Conservation (phyloP, 2,888 invertebrate species). For the Bembecia ichneumoniformis region DNA sequence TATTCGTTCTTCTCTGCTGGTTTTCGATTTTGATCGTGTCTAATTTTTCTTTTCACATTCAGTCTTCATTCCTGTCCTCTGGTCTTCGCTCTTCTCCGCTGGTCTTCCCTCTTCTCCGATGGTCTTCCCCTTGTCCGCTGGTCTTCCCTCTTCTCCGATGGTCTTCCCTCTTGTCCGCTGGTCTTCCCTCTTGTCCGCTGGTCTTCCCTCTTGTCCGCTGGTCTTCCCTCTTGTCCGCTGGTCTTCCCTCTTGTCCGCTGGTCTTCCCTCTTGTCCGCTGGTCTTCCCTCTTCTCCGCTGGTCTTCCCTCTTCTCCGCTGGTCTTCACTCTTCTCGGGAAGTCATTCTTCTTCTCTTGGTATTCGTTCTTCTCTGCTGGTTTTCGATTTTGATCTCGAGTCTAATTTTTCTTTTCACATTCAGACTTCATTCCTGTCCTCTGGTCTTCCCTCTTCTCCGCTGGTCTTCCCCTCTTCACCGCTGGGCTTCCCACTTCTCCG, state of each 20-base stretch:
- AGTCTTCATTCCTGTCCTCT: not conserved
- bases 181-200: not conserved
- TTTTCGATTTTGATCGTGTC: no score
- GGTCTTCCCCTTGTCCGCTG: not conserved
- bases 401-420: no score
- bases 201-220: no score
- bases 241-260: no score
- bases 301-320: slow-evolving; percentile 5
- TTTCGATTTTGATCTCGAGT: no score
- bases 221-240: no score
- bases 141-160: not conserved
- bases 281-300: slow-evolving; percentile 5
- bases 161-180: slow-evolving; percentile 1
- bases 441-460: not conserved
- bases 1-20: slow-evolving; percentile 4
- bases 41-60: not conserved
- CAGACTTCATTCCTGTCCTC: no score
- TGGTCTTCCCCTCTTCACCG: not conserved
- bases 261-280: slow-evolving; percentile 1
- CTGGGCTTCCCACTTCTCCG: no score
- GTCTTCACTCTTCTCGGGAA: no score
- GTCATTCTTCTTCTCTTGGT: no score
- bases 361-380: no score
- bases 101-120: not conserved
- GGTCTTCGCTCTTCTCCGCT: not conserved